Conservation (phyloP, 2,797 vertebrate genomes). For the Echiichthys vipera region DNA sequence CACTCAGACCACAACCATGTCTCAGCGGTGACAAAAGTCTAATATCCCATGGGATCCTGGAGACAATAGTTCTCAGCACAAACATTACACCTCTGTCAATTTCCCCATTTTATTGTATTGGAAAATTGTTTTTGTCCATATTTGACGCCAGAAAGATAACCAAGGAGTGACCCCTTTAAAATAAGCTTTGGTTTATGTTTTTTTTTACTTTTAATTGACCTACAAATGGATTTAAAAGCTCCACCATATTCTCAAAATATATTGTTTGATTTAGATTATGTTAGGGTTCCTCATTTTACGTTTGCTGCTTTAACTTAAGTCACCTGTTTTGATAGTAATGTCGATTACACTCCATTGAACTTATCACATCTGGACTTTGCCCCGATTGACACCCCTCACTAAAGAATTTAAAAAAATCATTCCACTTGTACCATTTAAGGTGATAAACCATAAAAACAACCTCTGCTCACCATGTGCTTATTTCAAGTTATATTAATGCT, state of each 20-base stretch:
- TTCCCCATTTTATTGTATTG: too few relatives aligned
- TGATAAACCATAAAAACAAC: background rate
- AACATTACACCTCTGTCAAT: background rate
- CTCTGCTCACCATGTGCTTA: background rate
- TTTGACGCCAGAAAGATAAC: background rate
- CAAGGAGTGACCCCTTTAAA: background rate
- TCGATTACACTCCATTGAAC: background rate
- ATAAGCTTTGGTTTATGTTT: background rate
- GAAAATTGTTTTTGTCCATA: background rate
- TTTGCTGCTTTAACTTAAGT: background rate
- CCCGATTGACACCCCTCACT: background rate
- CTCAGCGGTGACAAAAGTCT: slow-evolving; percentile 16
- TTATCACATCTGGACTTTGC: background rate
- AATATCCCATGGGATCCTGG: background rate
- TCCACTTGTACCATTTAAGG: background rate
- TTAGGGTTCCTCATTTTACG: background rate
- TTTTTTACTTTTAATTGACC: background rate
- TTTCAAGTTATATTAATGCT: background rate
- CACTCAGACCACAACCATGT: background rate
- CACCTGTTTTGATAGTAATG: background rate
- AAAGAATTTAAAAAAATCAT: background rate
- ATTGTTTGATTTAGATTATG: background rate
- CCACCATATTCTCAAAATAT: background rate
- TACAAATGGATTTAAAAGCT: slow-evolving; percentile 4
- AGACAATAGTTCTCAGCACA: background rate